Percentiles rank a stretch among this genome's conserved stretches.
Evolutionary conservation across 2,888 invertebrate species (phyloP).

Genomic region (Perizoma affinitatum): DNA sequence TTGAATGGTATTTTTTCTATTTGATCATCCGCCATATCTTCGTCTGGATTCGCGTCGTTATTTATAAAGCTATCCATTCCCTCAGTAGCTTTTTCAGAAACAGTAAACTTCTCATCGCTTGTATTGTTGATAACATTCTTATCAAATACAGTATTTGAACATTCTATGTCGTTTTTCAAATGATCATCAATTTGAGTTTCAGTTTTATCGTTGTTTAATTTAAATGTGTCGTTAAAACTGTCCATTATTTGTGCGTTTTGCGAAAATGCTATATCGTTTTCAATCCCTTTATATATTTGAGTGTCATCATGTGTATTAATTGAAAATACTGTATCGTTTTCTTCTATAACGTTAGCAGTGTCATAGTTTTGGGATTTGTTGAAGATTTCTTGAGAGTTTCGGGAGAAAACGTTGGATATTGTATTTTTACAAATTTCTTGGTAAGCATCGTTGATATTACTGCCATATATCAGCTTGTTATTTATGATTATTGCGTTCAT

Average conservation of each 20-base stretch:
- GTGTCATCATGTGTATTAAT: no score
- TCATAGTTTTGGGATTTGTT: not conserved
- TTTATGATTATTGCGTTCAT: constrained; percentile 40
- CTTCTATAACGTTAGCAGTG: not conserved
- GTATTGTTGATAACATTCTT: not conserved
- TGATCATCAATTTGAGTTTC: no score
- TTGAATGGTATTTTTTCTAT: constrained; percentile 62
- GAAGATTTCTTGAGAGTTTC: constrained; percentile 5
- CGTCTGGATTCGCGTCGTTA: constrained; percentile 23
- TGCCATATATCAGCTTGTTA: constrained; percentile 43
- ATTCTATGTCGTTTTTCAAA: no score
- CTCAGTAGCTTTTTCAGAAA: constrained; percentile 12
- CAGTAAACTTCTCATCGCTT: not conserved
- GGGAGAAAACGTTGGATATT: not conserved
- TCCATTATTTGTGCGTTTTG: constrained; percentile 1
- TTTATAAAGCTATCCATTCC: not conserved
- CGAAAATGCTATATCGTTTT: constrained; percentile 5
- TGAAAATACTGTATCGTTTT: constrained; percentile 7
- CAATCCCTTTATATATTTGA: no score
- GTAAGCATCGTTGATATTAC: constrained; percentile 1
- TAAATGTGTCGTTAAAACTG: not conserved
- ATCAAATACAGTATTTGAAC: not conserved
- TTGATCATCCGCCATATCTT: constrained; percentile 39
- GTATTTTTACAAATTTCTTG: not conserved
- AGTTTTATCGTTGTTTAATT: no score